These are phyloP conservation scores for Tachystola acroxantha DNA, from an alignment of 2,888 invertebrate genomes.

Conservation along the genomic window DNA sequence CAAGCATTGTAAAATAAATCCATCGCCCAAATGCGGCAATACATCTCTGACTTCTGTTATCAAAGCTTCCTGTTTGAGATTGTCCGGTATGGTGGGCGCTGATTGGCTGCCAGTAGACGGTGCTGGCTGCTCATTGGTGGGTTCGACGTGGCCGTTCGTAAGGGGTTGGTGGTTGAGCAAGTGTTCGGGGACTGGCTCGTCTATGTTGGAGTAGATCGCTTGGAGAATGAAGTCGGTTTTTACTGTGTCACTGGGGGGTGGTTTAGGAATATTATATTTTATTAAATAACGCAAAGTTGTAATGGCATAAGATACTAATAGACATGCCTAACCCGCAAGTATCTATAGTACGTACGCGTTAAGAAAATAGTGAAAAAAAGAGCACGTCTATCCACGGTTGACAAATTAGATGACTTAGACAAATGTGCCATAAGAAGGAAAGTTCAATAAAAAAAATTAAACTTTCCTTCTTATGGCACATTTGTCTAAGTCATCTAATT, in stretches of 20 bases:
- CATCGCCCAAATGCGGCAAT: slow-evolving; percentile 89
- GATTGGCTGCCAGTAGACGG: slow-evolving; percentile 12
- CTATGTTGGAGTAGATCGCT: slow-evolving; percentile 68
- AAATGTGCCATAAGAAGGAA: too few relatives aligned
- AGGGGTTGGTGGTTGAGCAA: slow-evolving; percentile 15
- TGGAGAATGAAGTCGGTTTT: slow-evolving; percentile 76
- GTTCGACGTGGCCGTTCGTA: slow-evolving; percentile 42
- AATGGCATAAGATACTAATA: too few relatives aligned
- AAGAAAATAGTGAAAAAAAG: too few relatives aligned
- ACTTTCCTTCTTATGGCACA: too few relatives aligned
- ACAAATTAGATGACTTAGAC: too few relatives aligned
- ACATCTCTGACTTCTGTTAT: slow-evolving; percentile 85
- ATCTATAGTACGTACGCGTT: too few relatives aligned
- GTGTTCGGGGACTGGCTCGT: slow-evolving; percentile 49
- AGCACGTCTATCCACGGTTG: too few relatives aligned
- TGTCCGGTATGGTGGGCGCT: slow-evolving; percentile 46
- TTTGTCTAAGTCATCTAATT: too few relatives aligned
- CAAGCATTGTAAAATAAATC: slow-evolving; percentile 84
- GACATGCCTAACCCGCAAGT: too few relatives aligned
- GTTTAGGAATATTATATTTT: too few relatives aligned
- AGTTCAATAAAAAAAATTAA: too few relatives aligned
- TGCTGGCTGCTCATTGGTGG: slow-evolving; percentile 22
- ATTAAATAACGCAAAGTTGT: too few relatives aligned
- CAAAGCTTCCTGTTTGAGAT: slow-evolving; percentile 64
- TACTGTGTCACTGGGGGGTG: slow-evolving; percentile 64